These are phyloP conservation scores for Festucalex cinctus DNA, from an alignment of 2,113 vertebrate species.

Conservation along the genomic window DNA sequence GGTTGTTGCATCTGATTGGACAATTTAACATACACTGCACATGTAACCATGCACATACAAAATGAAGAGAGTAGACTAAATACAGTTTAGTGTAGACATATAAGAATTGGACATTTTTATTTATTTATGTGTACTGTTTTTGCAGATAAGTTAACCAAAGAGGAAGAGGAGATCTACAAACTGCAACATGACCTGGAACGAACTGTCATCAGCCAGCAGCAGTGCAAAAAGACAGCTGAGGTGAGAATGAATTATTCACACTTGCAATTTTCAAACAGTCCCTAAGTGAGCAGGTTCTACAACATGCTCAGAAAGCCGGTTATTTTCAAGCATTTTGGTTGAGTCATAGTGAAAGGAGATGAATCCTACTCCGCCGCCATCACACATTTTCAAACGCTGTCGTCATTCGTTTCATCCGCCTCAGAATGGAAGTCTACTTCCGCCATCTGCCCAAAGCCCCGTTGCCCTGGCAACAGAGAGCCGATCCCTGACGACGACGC, in stretches of 20 bases:
- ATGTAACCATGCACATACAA: no score
- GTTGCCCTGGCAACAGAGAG: constrained; percentile 76
- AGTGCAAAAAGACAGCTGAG: constrained; percentile 80
- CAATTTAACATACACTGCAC: no score
- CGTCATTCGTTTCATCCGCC: constrained; percentile 54
- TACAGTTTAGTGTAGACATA: neutral
- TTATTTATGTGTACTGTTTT: constrained; percentile 15
- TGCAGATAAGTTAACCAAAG: constrained; percentile 85
- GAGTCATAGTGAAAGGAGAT: constrained; percentile 52
- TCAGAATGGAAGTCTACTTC: constrained; percentile 83
- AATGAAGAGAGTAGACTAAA: neutral
- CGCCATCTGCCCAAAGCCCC: constrained; percentile 72
- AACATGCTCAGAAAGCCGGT: constrained; percentile 26
- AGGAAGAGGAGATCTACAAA: constrained; percentile 97
- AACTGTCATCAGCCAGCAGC: constrained; percentile 84
- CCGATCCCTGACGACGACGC: constrained; percentile 75
- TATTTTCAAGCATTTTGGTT: constrained; percentile 43
- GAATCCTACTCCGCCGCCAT: constrained; percentile 29
- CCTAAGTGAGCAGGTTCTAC: constrained; percentile 26
- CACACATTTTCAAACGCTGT: constrained; percentile 36
- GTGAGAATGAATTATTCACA: constrained; percentile 63
- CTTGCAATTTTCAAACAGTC: constrained; percentile 20
- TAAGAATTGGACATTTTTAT: no score
- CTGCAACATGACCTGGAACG: constrained; percentile 90
- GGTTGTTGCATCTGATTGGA: no score